Percentiles rank a stretch among this genome's conserved stretches.
phyloP scores from a whole-genome alignment of 2,888 invertebrate genomes.

The Galerucella calmariensis region DNA sequence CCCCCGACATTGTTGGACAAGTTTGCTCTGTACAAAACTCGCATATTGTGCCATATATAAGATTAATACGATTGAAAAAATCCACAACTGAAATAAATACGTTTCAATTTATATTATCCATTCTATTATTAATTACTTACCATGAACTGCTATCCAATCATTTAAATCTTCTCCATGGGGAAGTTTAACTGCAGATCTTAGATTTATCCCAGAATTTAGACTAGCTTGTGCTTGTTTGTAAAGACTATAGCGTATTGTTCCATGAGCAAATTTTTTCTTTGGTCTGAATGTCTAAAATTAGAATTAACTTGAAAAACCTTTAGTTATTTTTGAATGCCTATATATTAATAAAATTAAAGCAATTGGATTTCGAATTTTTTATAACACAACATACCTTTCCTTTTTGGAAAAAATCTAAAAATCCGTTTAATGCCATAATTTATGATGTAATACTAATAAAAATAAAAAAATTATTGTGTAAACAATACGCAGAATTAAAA shows the following conservation, averaged over 20 bases:
- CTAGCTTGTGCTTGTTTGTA: slow-evolving; percentile 94
- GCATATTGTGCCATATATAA: slow-evolving; percentile 90
- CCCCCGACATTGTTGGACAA: slow-evolving; percentile 92
- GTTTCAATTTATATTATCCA: not conserved
- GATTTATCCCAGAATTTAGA: slow-evolving; percentile 87
- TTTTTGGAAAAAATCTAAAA: slow-evolving; percentile 82
- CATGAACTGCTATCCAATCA: slow-evolving; percentile 95
- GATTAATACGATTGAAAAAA: slow-evolving; percentile 92
- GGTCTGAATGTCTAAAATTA: slow-evolving; percentile 85
- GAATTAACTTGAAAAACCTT: slow-evolving; percentile 21
- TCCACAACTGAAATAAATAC: slow-evolving; percentile 79
- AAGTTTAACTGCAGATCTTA: slow-evolving; percentile 82
- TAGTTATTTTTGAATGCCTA: slow-evolving; percentile 7
- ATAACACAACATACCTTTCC: slow-evolving; percentile 72
- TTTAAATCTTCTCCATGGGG: slow-evolving; percentile 86
- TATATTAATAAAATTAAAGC: slow-evolving; percentile 13
- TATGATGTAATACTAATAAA: slow-evolving; percentile 26
- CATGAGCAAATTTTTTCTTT: slow-evolving; percentile 87
- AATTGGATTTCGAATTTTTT: slow-evolving; percentile 23
- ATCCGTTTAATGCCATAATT: slow-evolving; percentile 75
- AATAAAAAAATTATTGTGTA: slow-evolving; percentile 28
- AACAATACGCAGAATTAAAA: slow-evolving; percentile 30
- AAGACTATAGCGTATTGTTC: slow-evolving; percentile 86
- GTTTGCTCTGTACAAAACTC: slow-evolving; percentile 85
- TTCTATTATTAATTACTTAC: slow-evolving; percentile 63